Conservation (phyloP, 2,888 invertebrate genomes). For the Panopea generosa region DNA sequence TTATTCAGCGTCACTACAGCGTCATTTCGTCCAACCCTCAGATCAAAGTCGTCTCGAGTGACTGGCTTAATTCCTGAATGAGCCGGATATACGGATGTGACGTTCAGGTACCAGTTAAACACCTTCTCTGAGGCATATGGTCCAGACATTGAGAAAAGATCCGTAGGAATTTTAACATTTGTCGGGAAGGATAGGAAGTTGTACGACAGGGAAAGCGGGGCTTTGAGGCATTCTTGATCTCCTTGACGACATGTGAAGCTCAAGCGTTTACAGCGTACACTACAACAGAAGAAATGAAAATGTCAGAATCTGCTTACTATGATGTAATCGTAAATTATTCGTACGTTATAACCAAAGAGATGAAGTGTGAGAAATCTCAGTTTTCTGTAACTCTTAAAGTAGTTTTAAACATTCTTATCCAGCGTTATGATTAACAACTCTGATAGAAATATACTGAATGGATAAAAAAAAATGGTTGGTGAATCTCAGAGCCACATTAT, state of each 20-base stretch:
- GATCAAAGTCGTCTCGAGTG: conserved; percentile 83
- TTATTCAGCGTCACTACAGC: conserved; percentile 91
- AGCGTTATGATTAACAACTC: too few species aligned
- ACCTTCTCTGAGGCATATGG: conserved; percentile 90
- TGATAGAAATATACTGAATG: too few species aligned
- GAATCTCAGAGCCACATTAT: too few species aligned
- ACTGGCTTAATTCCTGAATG: conserved; percentile 81
- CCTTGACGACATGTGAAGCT: conserved; percentile 90
- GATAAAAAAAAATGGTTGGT: too few species aligned
- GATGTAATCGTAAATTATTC: neutral
- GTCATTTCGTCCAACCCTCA: conserved; percentile 71
- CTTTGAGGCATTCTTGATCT: conserved; percentile 91
- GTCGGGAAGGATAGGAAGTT: conserved; percentile 97
- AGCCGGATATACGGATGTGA: conserved; percentile 88
- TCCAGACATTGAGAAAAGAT: conserved; percentile 95
- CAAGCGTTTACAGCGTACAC: conserved; percentile 90
- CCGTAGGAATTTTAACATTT: conserved; percentile 86
- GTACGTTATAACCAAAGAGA: too few species aligned
- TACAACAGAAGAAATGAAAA: conserved; percentile 63
- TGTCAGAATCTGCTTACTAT: conserved; percentile 32
- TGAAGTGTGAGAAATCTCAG: too few species aligned
- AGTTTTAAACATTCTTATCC: too few species aligned
- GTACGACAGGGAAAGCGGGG: conserved; percentile 95
- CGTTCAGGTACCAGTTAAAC: conserved; percentile 91
- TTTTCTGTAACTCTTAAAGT: too few species aligned